phyloP scores from a whole-genome alignment of 2,113 vertebrate genomes.

The Octodon degus region DNA sequence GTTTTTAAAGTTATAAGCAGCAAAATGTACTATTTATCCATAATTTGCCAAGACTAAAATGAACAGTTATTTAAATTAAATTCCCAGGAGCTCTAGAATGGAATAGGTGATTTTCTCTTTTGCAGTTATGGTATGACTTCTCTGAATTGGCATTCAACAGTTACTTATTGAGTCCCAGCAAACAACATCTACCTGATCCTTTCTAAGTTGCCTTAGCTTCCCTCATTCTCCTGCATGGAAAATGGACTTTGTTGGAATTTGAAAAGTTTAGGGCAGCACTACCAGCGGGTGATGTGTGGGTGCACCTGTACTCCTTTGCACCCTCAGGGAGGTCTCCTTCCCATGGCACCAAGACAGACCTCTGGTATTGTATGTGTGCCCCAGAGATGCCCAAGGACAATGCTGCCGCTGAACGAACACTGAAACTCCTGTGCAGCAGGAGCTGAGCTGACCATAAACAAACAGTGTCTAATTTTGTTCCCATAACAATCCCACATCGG shows the following conservation, averaged over 20 bases:
- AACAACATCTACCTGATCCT: fast-evolving
- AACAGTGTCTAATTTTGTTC: not conserved
- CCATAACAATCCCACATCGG: not conserved
- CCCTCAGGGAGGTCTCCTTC: not conserved
- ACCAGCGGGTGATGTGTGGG: not conserved
- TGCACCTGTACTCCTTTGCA: not conserved
- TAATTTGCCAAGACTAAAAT: not conserved
- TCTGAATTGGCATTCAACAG: not conserved
- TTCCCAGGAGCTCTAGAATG: not conserved
- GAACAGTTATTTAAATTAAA: slow-evolving; percentile 9
- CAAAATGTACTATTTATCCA: not conserved
- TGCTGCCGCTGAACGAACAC: not conserved
- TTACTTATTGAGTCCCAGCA: not conserved
- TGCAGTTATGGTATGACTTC: not conserved
- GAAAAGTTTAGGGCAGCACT: not conserved
- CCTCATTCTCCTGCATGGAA: not conserved
- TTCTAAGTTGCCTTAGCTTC: not conserved
- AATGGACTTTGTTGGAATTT: not conserved
- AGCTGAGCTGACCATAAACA: not conserved
- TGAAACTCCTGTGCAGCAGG: not conserved
- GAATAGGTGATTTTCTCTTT: not conserved
- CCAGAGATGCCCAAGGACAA: not conserved
- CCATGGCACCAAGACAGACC: not conserved
- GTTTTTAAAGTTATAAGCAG: not conserved
- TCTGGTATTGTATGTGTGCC: not conserved